Base-by-base conservation (phyloP, 2,113 vertebrate species). In the Syngnathus scovelli region DNA sequence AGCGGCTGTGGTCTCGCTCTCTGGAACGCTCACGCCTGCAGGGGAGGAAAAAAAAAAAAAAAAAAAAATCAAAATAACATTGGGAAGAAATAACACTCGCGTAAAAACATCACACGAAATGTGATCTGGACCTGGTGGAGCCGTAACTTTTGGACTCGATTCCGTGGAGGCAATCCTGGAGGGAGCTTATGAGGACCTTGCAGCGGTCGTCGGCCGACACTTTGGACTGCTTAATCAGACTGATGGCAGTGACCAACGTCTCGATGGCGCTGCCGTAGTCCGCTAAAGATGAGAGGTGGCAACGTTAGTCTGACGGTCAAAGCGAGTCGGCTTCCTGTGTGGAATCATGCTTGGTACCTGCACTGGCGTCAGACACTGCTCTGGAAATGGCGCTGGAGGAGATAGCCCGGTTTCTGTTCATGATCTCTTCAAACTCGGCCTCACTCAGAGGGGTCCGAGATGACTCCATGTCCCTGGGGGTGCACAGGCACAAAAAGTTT, bases 391-490 rank as follows among this genome's bases (percentile, higher is more conserved):
- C 97, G 82, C 96, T 98, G 88, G 96, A 98, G 84, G 97, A 99
- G 82, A 99, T 99, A 2, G 97, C 97, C 77, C 97, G 89, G 87
- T 99, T 99, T 74, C 97, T 92, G 87, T 99, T 98, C 97, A 98
- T 98, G 75, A 98, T 98, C 93, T 99, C 97, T 91, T 99, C 97
- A 92, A 99, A 99, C 86, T 99, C 97, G 39, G 97, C 95, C 91
- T 99, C 97, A 70, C 95, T 98, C 80, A 99, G 80, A 73, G 97
- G 96, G 6, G 94, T 93, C 78, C 97, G 93, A 37, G 94, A 94
- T 59, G 95, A 90, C 84, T 98, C 97, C 94, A 98, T 98, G 75
- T 98, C 97, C 87, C 97, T 99, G 73, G n/a, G 75, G 44, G 66
- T 13, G 49, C 49, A 77, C 7, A 69, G 3, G 65, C 37, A 67